Evolutionary conservation across 2,888 invertebrate species (phyloP).

Genomic region (Drosophila kambysellisi): DNA sequence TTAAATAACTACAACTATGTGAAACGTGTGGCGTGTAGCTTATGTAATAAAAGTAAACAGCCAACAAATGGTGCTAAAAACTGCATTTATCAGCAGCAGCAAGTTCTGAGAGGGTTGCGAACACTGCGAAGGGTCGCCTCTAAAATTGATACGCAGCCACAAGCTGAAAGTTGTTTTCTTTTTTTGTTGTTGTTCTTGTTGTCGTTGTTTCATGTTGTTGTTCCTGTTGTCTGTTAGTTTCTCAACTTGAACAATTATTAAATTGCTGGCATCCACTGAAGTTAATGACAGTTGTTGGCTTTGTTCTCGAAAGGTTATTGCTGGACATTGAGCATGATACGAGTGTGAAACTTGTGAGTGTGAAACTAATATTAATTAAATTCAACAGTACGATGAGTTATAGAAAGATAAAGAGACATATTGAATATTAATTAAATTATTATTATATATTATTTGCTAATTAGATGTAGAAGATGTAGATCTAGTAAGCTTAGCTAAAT

Average conservation of each 20-base stretch:
- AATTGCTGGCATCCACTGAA: constrained; percentile 31
- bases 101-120: constrained; percentile 35
- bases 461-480: background rate
- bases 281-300: constrained; percentile 49
- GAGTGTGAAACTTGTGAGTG: constrained; percentile 16
- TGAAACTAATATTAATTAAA: constrained; percentile 18
- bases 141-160: constrained; percentile 44
- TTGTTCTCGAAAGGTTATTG: constrained; percentile 46
- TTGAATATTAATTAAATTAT: background rate
- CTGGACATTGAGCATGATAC: constrained; percentile 32
- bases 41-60: constrained; percentile 77
- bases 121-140: constrained; percentile 25
- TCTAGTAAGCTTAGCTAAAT: constrained; percentile 1
- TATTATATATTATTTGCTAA: background rate
- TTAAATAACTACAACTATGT: constrained; percentile 71
- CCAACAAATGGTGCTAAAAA: constrained; percentile 69
- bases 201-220: constrained; percentile 25
- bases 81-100: constrained; percentile 70
- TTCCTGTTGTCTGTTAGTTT: constrained; percentile 47
- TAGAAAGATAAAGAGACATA: background rate
- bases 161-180: constrained; percentile 11
- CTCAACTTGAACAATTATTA: constrained; percentile 52
- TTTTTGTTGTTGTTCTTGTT: background rate
- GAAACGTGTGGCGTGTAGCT: constrained; percentile 54
- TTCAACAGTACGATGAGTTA: background rate